Conservation (phyloP, 2,113 vertebrate genomes). For the Gnathonemus longibarbis region DNA sequence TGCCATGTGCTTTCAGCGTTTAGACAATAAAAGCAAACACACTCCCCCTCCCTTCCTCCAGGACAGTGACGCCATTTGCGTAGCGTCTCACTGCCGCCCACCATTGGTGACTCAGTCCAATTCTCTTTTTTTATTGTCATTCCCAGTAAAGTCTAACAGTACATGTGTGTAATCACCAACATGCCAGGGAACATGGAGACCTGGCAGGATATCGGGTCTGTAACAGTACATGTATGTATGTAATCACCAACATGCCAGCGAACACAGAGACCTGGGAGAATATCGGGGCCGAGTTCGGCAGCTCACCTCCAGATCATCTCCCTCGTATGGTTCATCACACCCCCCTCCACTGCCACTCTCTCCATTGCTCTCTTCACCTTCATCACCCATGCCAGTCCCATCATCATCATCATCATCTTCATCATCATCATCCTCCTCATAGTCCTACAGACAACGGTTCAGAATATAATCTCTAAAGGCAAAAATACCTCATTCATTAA, state of each 20-base stretch:
- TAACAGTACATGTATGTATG: background rate
- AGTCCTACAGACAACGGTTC: slow-evolving; percentile 27
- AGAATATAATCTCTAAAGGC: background rate
- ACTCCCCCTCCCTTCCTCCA: background rate
- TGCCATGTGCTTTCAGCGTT: background rate
- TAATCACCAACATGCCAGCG: background rate
- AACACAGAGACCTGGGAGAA: background rate
- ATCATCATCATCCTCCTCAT: slow-evolving; percentile 81
- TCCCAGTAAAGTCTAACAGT: background rate
- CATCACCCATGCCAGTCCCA: slow-evolving; percentile 83
- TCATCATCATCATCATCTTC: slow-evolving; percentile 89
- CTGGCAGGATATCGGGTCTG: background rate
- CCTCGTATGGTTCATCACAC: slow-evolving; percentile 84
- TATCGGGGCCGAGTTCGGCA: background rate
- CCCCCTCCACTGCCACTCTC: slow-evolving; percentile 81
- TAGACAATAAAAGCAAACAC: background rate
- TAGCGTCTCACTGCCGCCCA: background rate
- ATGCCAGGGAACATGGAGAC: background rate
- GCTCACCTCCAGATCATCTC: slow-evolving; percentile 79
- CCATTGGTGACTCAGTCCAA: background rate
- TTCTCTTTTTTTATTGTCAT: background rate
- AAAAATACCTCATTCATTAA: background rate
- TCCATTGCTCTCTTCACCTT: slow-evolving; percentile 84
- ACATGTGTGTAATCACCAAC: background rate
- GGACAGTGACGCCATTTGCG: background rate